Evolutionary conservation across 2,888 invertebrate species (phyloP).

Genomic region (Ophion costatus): DNA sequence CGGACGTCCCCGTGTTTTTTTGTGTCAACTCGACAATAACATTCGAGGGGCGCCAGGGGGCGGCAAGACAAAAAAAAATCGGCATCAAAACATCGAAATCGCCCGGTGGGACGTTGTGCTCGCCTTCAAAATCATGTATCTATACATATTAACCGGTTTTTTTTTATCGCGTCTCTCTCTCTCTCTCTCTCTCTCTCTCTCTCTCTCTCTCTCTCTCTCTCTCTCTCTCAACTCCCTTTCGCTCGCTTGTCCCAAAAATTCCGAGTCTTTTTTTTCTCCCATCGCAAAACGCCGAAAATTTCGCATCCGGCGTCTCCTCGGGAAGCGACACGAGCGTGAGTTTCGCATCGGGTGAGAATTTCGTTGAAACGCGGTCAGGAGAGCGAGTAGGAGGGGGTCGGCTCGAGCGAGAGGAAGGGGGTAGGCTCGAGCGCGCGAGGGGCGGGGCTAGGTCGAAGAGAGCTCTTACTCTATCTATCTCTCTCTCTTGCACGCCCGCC

Average conservation of each 20-base stretch:
- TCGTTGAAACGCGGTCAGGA: constrained; percentile 54
- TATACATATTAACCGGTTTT: too few relatives aligned
- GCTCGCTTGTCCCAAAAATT: background rate
- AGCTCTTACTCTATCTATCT: constrained; percentile 5
- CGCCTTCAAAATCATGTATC: too few relatives aligned
- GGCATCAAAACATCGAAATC: background rate
- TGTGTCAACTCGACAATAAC: background rate
- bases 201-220: background rate
- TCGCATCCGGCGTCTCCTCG: background rate
- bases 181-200: too few relatives aligned
- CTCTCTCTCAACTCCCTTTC: background rate
- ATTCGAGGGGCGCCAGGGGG: background rate
- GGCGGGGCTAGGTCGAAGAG: constrained; percentile 42
- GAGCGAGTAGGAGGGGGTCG: constrained; percentile 16
- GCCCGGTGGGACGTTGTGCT: too few relatives aligned
- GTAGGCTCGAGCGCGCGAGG: constrained; percentile 49
- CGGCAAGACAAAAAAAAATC: background rate
- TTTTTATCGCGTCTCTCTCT: background rate
- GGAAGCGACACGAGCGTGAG: background rate
- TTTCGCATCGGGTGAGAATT: constrained; percentile 33
- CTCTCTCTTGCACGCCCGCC: too few relatives aligned
- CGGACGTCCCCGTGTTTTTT: background rate
- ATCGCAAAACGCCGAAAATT: background rate
- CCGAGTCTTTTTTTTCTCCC: background rate
- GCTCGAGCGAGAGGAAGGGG: constrained; percentile 42